These are phyloP conservation scores for Lycophotia porphyrea DNA, from an alignment of 2,888 invertebrate species.

Conservation along the genomic window DNA sequence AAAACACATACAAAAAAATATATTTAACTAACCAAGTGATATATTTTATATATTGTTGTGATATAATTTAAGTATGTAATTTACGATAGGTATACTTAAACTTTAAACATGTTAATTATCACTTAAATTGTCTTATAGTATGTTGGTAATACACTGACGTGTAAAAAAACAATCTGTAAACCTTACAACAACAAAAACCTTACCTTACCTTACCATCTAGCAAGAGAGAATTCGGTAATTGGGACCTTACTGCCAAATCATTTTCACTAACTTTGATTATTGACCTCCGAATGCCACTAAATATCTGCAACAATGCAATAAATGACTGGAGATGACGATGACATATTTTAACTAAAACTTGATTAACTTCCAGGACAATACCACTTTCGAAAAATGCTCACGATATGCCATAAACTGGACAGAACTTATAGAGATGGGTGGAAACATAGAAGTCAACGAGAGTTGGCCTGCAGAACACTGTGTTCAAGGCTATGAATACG, in stretches of 20 bases:
- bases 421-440: conserved; percentile 79
- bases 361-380: conserved; percentile 79
- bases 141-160: background rate
- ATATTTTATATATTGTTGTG: too few species aligned
- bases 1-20: too few species aligned
- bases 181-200: too few species aligned
- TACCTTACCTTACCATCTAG: too few species aligned
- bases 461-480: conserved; percentile 93
- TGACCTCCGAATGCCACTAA: background rate
- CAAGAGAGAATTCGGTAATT: background rate
- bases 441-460: conserved; percentile 82
- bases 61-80: too few species aligned
- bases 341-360: background rate
- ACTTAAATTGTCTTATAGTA: background rate
- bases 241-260: background rate
- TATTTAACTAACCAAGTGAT: too few species aligned
- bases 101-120: background rate
- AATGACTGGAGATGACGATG: background rate
- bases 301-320: background rate
- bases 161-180: background rate
- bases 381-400: conserved; percentile 92
- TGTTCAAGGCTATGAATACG: conserved; percentile 94
- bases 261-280: background rate
- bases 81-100: background rate
- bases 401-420: conserved; percentile 94